Evolutionary conservation across 1,140 invertebrate genomes (phyloP).

Genomic region (Octopus sinensis): DNA sequence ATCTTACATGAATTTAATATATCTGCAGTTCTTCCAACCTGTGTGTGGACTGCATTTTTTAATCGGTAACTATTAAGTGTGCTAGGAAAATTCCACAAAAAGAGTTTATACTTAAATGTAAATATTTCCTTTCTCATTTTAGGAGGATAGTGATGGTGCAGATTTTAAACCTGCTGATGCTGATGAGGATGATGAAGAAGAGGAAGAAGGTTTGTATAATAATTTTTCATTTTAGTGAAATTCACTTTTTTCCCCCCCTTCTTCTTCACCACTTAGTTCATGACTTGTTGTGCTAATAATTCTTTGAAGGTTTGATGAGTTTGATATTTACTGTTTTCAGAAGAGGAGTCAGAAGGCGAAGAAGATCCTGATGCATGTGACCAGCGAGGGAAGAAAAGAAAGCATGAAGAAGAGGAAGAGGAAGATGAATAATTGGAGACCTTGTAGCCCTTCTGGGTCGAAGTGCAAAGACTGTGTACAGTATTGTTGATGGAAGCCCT

Average conservation of each 20-base stretch:
- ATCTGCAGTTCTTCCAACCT: not conserved
- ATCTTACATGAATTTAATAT: not conserved
- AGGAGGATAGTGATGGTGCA: conserved; percentile 52
- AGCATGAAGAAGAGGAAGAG: conserved; percentile 31
- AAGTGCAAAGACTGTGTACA: conserved; percentile 8
- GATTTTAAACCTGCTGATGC: conserved; percentile 45
- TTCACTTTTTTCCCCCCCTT: not conserved
- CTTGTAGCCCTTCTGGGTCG: not conserved
- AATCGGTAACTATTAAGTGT: too few species aligned
- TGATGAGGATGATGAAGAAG: conserved; percentile 38
- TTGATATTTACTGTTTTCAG: conserved; percentile 12
- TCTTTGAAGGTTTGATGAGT: not conserved
- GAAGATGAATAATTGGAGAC: conserved; percentile 21
- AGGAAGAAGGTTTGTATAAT: not conserved
- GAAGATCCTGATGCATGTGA: conserved; percentile 22
- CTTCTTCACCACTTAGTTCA: not conserved
- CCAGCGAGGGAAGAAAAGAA: conserved; percentile 32
- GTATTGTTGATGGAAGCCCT: not conserved
- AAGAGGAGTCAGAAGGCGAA: conserved; percentile 28
- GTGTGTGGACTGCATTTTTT: not conserved
- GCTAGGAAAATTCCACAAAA: too few species aligned
- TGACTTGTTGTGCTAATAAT: not conserved
- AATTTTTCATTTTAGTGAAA: not conserved
- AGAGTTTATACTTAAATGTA: not conserved
- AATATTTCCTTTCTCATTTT: conserved; percentile 14